A percentile compares a stretch with the other conserved stretches of the same genome.
These are phyloP conservation scores for Syrphus vitripennis DNA, from an alignment of 2,888 invertebrate genomes.

Conservation along the genomic window DNA sequence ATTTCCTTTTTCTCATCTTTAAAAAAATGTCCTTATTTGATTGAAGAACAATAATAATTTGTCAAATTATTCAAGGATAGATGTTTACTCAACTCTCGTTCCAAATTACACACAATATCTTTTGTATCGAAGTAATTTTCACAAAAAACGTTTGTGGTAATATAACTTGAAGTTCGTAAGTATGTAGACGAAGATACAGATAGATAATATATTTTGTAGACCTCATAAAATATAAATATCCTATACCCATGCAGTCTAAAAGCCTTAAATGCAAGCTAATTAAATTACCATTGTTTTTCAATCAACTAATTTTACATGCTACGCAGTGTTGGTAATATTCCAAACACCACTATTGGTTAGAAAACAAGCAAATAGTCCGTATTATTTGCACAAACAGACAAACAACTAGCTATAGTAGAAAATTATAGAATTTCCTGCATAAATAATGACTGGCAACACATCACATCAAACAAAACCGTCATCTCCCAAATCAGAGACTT, in stretches of 20 bases:
- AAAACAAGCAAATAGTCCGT: not conserved
- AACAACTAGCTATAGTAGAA: slow-evolving; percentile 11
- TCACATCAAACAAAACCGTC: slow-evolving; percentile 52
- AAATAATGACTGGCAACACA: slow-evolving; percentile 63
- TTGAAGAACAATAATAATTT: no score
- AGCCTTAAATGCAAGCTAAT: slow-evolving; percentile 24
- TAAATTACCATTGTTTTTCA: slow-evolving; percentile 50
- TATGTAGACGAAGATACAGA: no score
- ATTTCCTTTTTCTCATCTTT: no score
- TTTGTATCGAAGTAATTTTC: no score
- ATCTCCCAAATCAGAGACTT: slow-evolving; percentile 60
- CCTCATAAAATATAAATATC: not conserved
- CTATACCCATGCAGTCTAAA: not conserved
- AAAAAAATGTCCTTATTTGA: no score
- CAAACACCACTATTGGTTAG: not conserved
- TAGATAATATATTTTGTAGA: slow-evolving; percentile 19
- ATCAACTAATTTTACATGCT: slow-evolving; percentile 40
- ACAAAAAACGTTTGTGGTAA: no score
- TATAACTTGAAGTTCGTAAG: no score
- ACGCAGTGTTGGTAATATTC: not conserved
- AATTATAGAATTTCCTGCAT: slow-evolving; percentile 54
- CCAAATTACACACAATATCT: no score
- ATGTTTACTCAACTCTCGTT: no score
- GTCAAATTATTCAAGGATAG: no score
- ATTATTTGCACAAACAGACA: slow-evolving; percentile 10